A percentile compares a stretch with the other conserved stretches of the same genome.
These are phyloP conservation scores for Gallirallus australis DNA, from an alignment of 2,797 vertebrate genomes.

Conservation along the genomic window DNA sequence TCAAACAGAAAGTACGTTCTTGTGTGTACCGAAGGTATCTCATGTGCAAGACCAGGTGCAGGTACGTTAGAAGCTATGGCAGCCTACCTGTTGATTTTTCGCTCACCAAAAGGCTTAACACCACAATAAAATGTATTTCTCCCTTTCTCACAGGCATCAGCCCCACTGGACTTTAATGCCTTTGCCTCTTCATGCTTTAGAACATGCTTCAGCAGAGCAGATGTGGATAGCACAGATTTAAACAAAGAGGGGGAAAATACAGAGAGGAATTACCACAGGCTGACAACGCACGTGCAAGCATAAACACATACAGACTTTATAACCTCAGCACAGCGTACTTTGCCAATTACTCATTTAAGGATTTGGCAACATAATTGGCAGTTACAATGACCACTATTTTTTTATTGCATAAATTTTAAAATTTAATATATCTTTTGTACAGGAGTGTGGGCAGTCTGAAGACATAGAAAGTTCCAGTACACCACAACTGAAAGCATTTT, in stretches of 20 bases:
- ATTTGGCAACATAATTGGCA: background rate
- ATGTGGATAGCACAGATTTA: background rate
- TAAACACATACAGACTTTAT: background rate
- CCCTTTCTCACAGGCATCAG: background rate
- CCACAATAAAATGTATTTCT: background rate
- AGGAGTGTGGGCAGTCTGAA: background rate
- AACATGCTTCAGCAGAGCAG: background rate
- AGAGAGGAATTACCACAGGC: background rate
- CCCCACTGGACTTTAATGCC: background rate
- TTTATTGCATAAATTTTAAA: background rate
- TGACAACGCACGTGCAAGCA: background rate
- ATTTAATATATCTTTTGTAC: background rate
- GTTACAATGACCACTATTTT: background rate
- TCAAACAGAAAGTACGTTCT: background rate
- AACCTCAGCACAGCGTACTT: background rate
- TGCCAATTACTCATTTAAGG: background rate
- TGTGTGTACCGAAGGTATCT: background rate
- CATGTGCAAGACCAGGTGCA: background rate
- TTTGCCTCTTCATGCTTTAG: background rate
- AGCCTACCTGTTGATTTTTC: background rate
- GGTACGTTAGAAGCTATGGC: background rate
- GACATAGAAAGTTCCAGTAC: background rate
- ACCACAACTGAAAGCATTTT: background rate
- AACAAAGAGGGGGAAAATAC: background rate
- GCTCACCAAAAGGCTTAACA: background rate